These are phyloP conservation scores for Menidia beryllina DNA, from an alignment of 2,113 vertebrate species.

Conservation along the genomic window DNA sequence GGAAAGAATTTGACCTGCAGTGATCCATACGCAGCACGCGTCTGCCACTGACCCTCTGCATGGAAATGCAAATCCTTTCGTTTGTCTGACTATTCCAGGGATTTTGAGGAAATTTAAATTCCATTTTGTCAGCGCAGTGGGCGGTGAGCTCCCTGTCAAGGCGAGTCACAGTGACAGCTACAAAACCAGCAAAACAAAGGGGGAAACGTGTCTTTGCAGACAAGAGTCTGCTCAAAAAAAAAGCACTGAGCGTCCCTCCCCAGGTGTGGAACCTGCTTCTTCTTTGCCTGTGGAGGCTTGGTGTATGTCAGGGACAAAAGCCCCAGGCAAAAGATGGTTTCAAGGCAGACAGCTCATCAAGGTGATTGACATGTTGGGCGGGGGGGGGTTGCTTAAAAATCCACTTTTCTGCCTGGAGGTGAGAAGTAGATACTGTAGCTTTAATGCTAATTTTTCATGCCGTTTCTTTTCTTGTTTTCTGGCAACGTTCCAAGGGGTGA, in stretches of 20 bases:
- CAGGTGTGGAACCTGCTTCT: constrained; percentile 20
- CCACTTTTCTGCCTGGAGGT: constrained; percentile 35
- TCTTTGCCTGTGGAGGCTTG: constrained; percentile 9
- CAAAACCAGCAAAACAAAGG: constrained; percentile 25
- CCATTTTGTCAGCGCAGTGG: background rate
- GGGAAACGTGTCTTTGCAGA: constrained; percentile 19
- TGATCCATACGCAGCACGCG: constrained; percentile 27
- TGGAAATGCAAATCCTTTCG: constrained; percentile 48
- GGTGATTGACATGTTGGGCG: constrained; percentile 62
- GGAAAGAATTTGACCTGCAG: constrained; percentile 24
- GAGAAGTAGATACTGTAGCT: constrained; percentile 38
- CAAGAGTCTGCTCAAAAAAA: constrained; percentile 11
- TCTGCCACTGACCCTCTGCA: constrained; percentile 23
- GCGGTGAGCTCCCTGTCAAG: constrained; percentile 22
- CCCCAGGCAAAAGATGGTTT: constrained; percentile 43
- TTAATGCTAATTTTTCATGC: constrained; percentile 23
- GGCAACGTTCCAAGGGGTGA: constrained; percentile 23
- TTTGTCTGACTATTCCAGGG: constrained; percentile 39
- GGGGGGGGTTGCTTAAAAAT: constrained; percentile 29
- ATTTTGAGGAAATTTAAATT: constrained; percentile 32
- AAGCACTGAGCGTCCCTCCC: constrained; percentile 1
- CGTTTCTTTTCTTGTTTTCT: constrained; percentile 1
- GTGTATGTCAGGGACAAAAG: constrained; percentile 43
- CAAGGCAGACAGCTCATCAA: constrained; percentile 60
- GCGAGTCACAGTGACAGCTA: constrained; percentile 20